These are phyloP conservation scores for Natrix natrix DNA, from an alignment of 2,797 vertebrate species.

Conservation along the genomic window DNA sequence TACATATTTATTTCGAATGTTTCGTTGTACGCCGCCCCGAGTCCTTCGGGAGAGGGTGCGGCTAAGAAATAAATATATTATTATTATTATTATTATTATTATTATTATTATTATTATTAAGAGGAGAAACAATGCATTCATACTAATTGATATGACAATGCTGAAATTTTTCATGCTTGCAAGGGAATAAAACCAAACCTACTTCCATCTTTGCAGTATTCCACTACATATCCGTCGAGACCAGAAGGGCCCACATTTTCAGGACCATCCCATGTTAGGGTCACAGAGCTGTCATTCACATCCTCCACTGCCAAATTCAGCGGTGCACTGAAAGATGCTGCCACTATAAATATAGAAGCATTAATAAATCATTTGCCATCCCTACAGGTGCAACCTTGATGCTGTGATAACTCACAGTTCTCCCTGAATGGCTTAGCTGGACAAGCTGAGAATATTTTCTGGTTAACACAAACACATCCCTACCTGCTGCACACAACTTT, in stretches of 20 bases:
- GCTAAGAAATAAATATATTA: no score
- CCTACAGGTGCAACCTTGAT: neutral
- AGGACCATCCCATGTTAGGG: slow-evolving; percentile 83
- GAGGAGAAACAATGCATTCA: neutral
- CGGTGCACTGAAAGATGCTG: slow-evolving; percentile 84
- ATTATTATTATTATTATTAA: no score
- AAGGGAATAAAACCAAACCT: slow-evolving; percentile 55
- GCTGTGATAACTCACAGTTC: neutral
- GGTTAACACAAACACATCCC: neutral
- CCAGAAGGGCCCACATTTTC: slow-evolving; percentile 75
- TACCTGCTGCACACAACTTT: neutral
- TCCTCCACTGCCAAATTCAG: slow-evolving; percentile 79
- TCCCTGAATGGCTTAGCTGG: neutral
- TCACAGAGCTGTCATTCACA: slow-evolving; percentile 79
- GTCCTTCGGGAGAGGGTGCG: no score
- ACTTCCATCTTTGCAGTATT: slow-evolving; percentile 90
- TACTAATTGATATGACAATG: neutral
- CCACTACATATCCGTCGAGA: slow-evolving; percentile 86
- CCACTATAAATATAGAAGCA: slow-evolving; percentile 24
- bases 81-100: no score
- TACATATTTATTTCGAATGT: no score
- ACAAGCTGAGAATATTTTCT: neutral
- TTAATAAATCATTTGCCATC: neutral
- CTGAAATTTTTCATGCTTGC: fast-evolving
- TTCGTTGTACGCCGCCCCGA: no score